Evolutionary conservation across 2,113 vertebrate genomes (phyloP).

Genomic region (Climacteris rufus): DNA sequence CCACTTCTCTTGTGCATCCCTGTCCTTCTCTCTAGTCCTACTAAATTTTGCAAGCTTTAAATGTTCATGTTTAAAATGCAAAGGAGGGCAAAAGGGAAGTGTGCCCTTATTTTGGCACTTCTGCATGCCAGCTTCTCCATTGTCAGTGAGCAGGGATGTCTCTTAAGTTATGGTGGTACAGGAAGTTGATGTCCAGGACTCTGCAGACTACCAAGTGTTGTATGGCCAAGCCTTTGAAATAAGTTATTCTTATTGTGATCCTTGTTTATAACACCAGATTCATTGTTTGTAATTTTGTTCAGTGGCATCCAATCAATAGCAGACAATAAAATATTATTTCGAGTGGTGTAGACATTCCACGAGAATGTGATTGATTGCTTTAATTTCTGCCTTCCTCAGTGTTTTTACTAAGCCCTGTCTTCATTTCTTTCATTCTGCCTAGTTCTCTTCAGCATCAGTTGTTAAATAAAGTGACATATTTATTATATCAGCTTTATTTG

Average conservation of each 20-base stretch:
- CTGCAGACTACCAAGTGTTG: background rate
- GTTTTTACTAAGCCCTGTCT: slow-evolving; percentile 55
- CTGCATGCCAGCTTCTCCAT: background rate
- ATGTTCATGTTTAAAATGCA: background rate
- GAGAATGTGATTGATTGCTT: slow-evolving; percentile 71
- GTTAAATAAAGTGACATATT: slow-evolving; percentile 74
- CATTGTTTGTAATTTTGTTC: slow-evolving; percentile 69
- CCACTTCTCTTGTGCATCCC: background rate
- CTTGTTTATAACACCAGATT: slow-evolving; percentile 66
- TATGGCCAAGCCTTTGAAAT: background rate
- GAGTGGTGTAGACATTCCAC: slow-evolving; percentile 51
- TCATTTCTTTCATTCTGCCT: slow-evolving; percentile 63
- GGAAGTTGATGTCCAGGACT: background rate
- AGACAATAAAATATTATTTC: slow-evolving; percentile 73
- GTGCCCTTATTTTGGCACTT: background rate
- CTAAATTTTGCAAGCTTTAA: background rate
- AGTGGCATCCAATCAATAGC: slow-evolving; percentile 68
- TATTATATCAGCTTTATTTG: slow-evolving; percentile 72
- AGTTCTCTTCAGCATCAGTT: slow-evolving; percentile 59
- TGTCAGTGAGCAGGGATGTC: background rate
- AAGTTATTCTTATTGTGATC: slow-evolving; percentile 54
- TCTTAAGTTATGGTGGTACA: background rate
- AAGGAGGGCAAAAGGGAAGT: background rate
- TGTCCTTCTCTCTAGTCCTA: background rate
- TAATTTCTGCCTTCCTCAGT: slow-evolving; percentile 70